phyloP scores from a whole-genome alignment of 2,888 invertebrate species.

The Apodemia hepburni region DNA sequence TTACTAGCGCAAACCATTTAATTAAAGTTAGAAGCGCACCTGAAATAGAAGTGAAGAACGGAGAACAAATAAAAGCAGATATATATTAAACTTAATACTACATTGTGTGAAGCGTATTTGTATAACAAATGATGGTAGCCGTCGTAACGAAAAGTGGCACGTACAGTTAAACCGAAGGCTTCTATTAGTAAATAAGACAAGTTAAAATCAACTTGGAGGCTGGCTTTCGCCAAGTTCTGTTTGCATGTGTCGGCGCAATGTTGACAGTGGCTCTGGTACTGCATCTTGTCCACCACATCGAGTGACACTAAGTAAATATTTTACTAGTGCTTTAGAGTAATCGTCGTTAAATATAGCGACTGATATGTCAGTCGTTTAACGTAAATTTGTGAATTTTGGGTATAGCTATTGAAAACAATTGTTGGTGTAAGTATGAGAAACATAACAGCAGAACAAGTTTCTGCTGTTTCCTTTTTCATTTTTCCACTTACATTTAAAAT shows the following conservation, averaged over 20 bases:
- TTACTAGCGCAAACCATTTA: constrained; percentile 4
- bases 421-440: too few relatives aligned
- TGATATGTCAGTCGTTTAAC: neutral
- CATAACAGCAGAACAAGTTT: too few relatives aligned
- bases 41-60: constrained; percentile 12
- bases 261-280: constrained; percentile 31
- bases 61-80: constrained; percentile 1
- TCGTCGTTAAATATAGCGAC: constrained; percentile 23
- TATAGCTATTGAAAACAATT: too few relatives aligned
- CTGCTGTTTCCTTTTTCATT: too few relatives aligned
- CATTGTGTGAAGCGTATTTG: constrained; percentile 11
- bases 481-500: too few relatives aligned
- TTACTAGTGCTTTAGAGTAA: constrained; percentile 48
- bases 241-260: constrained; percentile 48
- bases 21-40: constrained; percentile 15
- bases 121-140: constrained; percentile 31
- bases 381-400: neutral
- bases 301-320: constrained; percentile 40
- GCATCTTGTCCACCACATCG: constrained; percentile 27
- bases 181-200: constrained; percentile 55
- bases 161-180: constrained; percentile 49
- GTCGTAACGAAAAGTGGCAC: constrained; percentile 47
- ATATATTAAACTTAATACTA: constrained; percentile 15
- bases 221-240: constrained; percentile 53
- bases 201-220: constrained; percentile 45